Evolutionary conservation across 1,140 invertebrate species (phyloP), one percentile per base, ranked within the genome.

Genomic region (Drosophila punjabiensis): DNA sequence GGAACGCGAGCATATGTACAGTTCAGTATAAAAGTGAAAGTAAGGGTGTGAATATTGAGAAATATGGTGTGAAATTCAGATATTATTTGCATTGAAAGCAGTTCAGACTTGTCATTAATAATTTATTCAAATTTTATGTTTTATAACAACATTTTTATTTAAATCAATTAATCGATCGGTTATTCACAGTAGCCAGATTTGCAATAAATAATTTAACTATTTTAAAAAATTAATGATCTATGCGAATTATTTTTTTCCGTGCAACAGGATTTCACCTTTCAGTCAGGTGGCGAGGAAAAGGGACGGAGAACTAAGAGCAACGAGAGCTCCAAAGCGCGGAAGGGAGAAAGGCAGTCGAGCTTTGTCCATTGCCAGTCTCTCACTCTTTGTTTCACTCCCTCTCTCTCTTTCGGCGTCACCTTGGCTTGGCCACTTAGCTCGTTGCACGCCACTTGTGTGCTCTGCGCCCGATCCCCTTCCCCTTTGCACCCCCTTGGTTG

Each of bases 381-480:
- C 61, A 53, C 48, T 53, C 11, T 48, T 39, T 67, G 20, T 45
- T 47, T 35, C 18, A 14, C 32, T 39, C 18, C 45, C 14, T 6
- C 62, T 3, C 60, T 35, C 30, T n/a, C n/a, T 8, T 13, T 5
- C 0, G n/a, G 13, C 6, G 5, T 18, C 20, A 20, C 30, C 28
- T 39, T 45, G 16, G 39, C 60, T 67, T 43, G 68, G 64, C 68
- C 48, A 71, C 68, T 71, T 66, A 56, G 64, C 68, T 71, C 64
- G 50, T 18, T 55, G 74, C 77, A 71, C 55, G 78, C 59, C 61
- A 58, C 79, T 74, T 81, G 75, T 62, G n/a, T 75, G 41, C 52
- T 30, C 28, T 32, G 10, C n/a, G 37, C 18, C 37, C 18, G 7
- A 5, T 13, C 32, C 20, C 37, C 18, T 5, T 2, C 18, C 43